These are phyloP conservation scores for Synodontis membranacea DNA, from an alignment of 2,113 vertebrate genomes.

Conservation along the genomic window DNA sequence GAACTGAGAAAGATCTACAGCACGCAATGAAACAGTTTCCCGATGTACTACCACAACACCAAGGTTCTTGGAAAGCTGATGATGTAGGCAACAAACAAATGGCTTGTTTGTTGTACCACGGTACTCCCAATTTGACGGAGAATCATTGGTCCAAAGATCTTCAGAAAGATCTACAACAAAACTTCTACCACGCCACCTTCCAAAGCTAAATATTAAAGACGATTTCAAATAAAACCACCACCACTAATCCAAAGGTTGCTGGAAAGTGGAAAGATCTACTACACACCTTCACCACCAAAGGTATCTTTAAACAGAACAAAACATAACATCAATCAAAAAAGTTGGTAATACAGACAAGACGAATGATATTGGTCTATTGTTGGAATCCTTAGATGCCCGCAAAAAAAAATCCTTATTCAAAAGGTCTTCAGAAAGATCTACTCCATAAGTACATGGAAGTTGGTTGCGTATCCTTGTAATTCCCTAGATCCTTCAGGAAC, in stretches of 20 bases:
- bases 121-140: neutral
- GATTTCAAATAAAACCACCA: neutral
- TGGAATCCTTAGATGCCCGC: constrained; percentile 51
- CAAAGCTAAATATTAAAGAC: neutral
- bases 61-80: neutral
- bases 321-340: neutral
- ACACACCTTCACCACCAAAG: neutral
- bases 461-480: constrained; percentile 68
- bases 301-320: neutral
- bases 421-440: neutral
- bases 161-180: neutral
- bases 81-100: neutral
- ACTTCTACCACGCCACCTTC: neutral
- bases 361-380: constrained; percentile 61
- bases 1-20: neutral
- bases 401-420: neutral
- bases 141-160: neutral
- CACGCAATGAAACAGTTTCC: constrained; percentile 9
- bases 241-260: neutral
- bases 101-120: neutral
- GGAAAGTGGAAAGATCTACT: neutral
- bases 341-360: neutral
- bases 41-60: neutral
- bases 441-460: no score
- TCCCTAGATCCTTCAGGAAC: neutral